phyloP scores from a whole-genome alignment of 2,797 vertebrate species.

The Alectoris magna region DNA sequence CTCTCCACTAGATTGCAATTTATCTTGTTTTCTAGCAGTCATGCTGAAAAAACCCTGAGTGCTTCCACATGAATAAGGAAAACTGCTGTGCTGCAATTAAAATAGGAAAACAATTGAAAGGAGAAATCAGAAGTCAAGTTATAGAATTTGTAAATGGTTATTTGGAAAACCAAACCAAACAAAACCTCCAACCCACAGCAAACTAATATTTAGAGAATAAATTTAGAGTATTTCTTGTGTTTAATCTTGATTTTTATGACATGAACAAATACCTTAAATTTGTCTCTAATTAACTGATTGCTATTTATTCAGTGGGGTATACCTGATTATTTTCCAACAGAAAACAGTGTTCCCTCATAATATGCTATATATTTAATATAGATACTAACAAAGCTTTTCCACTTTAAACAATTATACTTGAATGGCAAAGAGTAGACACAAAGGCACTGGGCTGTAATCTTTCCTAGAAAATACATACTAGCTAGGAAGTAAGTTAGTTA shows the following conservation, averaged over 20 bases:
- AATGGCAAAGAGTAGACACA: not conserved
- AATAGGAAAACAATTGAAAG: conserved; percentile 22
- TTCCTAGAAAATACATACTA: not conserved
- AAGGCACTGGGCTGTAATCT: not conserved
- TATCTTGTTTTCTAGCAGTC: conserved; percentile 27
- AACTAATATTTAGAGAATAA: not conserved
- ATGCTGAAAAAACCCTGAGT: not conserved
- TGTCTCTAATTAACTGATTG: not conserved
- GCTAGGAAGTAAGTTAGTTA: not conserved
- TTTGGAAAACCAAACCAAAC: not conserved
- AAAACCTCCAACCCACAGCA: not conserved
- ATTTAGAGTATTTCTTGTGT: not conserved
- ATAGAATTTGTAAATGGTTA: conserved; percentile 11
- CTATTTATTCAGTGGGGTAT: not conserved
- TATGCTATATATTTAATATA: not conserved
- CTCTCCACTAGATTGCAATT: not conserved
- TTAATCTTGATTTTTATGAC: not conserved
- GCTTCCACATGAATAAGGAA: conserved; percentile 8
- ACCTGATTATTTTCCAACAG: conserved; percentile 17
- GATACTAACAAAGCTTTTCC: not conserved
- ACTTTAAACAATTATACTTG: not conserved
- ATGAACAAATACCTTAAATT: conserved; percentile 3
- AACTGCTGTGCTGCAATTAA: conserved; percentile 3
- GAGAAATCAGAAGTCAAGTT: conserved; percentile 31
- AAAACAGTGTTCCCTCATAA: not conserved